These are phyloP conservation scores for Malachius bipustulatus DNA, from an alignment of 2,888 invertebrate species.

Conservation along the genomic window DNA sequence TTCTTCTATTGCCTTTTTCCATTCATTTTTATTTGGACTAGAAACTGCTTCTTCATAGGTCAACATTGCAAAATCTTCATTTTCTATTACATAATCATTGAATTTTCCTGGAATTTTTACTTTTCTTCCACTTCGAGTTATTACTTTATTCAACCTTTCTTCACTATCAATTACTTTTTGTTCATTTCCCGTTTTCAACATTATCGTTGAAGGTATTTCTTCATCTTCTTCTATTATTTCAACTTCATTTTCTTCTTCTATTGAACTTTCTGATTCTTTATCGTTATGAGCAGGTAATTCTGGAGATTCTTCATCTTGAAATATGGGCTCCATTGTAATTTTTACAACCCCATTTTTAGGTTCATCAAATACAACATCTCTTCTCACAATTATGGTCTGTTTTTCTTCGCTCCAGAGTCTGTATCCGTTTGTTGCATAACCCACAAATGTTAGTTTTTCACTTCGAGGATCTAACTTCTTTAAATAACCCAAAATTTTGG, in stretches of 20 bases:
- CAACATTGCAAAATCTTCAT: conserved; percentile 6
- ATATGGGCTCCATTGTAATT: no score
- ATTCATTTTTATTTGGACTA: conserved; percentile 7
- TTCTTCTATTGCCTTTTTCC: conserved; percentile 9
- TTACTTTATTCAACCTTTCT: no score
- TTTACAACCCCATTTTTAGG: no score
- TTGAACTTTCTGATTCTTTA: neutral
- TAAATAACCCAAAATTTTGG: conserved; percentile 14
- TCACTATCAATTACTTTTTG: no score
- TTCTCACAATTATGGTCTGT: conserved; percentile 14
- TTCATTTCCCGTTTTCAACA: no score
- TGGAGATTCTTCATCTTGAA: no score
- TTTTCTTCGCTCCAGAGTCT: conserved; percentile 17
- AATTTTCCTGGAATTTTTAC: conserved; percentile 8
- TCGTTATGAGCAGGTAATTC: no score
- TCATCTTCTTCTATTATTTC: conserved; percentile 4
- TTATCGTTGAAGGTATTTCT: neutral
- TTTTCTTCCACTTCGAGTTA: conserved; percentile 6
- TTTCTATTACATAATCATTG: conserved; percentile 3
- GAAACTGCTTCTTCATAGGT: conserved; percentile 7
- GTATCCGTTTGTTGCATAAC: conserved; percentile 17
- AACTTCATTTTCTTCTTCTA: neutral
- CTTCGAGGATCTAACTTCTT: conserved; percentile 21
- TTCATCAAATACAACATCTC: conserved; percentile 8
- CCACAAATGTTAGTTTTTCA: conserved; percentile 17